Conservation (phyloP, 2,113 vertebrate genomes). For the pig (Sus scrofa) region T2T-Sscrofa CM000813.6:19367001-19367500, state of each 20-base stretch:
- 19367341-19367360: no score
- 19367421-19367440: constrained; percentile 47
- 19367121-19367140: neutral
- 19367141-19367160: neutral
- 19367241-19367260: constrained; percentile 39
- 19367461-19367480: constrained; percentile 25
- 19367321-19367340: constrained; percentile 53
- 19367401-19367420: constrained; percentile 69
- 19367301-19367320: constrained; percentile 38
- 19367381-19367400: neutral
- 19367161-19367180: neutral
- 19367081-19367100: neutral
- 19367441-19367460: constrained; percentile 46
- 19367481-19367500: constrained; percentile 63
- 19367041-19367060: neutral
- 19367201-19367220: neutral
- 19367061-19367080: neutral
- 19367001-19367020: neutral
- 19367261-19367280: constrained; percentile 39
- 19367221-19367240: neutral
- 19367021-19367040: neutral
- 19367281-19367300: neutral
- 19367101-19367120: neutral
- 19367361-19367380: no score
- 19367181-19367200: neutral